Evolutionary conservation across 1,140 invertebrate species (phyloP), one percentile per base, ranked within the genome.

Genomic region (Penaeus vannamei): DNA sequence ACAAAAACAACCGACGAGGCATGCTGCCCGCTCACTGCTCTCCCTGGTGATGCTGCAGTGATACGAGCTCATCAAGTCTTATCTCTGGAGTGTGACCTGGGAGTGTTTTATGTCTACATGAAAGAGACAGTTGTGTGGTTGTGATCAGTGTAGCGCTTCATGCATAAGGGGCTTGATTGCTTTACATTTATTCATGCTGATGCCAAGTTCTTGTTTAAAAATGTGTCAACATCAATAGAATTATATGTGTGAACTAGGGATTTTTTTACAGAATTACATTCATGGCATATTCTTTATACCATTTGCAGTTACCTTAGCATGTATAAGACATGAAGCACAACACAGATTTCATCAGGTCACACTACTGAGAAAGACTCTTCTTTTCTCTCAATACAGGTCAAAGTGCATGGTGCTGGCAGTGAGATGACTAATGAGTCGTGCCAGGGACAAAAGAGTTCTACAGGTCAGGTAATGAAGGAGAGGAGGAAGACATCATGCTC

Each of bases 181-280:
- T 53, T 14, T 12, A 62, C 17, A 84, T 84, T 26, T 84, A 19
- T 84, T 14, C 10, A 62, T 23, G 3, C 23, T 84, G 17, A n/a
- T 62, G 12, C 5, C 60, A 84, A 19, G 66, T 62, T 62, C 42
- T 62, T 84, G 36, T 26, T 22, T 26, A 66, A 64, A 32, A 62
- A 66, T 61, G 59, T 83, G 59, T 83, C 22, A 53, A 83, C 59
- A 83, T 83, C 42, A 53, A 83, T 84, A 69, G 61, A 84, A 64
- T 69, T 69, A 66, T 66, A 66, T 84, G 46, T 84, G 46, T 84
- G 46, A 64, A 66, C 7, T 3, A 66, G 61, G 46, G n/a, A 62
- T 46, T 26, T 84, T 32, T 69, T 26, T 26, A 66, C 42, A 66
- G 36, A 66, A 42, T 64, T 69, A 66, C 42, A 66, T 84, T 26